Conservation (phyloP, 2,888 invertebrate genomes). For the Lapara coniferarum region DNA sequence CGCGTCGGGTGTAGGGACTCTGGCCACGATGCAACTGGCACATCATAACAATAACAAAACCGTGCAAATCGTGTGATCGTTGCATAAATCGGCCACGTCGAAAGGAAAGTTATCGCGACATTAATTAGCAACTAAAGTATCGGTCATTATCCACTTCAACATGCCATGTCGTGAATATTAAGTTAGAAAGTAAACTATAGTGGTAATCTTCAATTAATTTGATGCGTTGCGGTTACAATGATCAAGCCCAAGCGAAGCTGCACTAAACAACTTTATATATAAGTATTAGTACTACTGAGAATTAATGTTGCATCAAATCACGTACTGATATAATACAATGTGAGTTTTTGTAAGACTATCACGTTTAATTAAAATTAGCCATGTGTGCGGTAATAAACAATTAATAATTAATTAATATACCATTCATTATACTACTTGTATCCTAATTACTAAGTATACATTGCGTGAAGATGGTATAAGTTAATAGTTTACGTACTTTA, state of each 20-base stretch:
- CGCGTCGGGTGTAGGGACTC: neutral
- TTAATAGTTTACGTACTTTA: too few relatives aligned
- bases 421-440: too few relatives aligned
- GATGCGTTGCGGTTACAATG: neutral
- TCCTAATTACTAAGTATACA: neutral
- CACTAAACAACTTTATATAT: neutral
- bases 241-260: neutral
- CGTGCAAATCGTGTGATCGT: neutral
- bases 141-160: slow-evolving; percentile 53
- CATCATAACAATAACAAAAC: slow-evolving; percentile 36
- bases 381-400: neutral
- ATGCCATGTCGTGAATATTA: slow-evolving; percentile 66
- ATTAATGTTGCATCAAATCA: neutral
- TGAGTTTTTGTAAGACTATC: slow-evolving; percentile 1
- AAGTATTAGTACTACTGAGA: neutral
- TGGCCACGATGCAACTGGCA: slow-evolving; percentile 34
- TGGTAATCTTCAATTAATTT: slow-evolving; percentile 5
- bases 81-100: slow-evolving; percentile 29
- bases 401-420: neutral
- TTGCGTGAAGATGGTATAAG: too few relatives aligned
- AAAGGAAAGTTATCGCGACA: slow-evolving; percentile 41
- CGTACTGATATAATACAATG: neutral
- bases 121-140: slow-evolving; percentile 46
- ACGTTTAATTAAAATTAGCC: neutral
- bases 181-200: slow-evolving; percentile 55